phyloP scores from a whole-genome alignment of 53 echinoderm and acorn worm species.

The Patiria pectinifera region DNA sequence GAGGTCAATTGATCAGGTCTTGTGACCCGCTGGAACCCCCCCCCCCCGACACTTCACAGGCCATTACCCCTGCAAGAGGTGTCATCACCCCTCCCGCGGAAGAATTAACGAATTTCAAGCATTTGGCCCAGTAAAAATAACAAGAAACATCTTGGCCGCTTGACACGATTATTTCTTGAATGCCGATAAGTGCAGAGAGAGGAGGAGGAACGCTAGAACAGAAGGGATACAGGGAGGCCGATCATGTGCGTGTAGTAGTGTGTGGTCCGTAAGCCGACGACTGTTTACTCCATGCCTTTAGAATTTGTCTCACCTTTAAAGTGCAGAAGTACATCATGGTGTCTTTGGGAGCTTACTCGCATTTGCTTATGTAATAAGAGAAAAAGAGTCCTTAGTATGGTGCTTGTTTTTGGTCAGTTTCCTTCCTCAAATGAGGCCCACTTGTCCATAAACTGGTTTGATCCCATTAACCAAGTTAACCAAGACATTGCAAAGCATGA shows the following conservation, averaged over 20 bases:
- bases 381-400: too few relatives aligned
- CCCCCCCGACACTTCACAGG: constrained; percentile 26
- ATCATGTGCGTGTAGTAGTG: neutral
- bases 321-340: neutral
- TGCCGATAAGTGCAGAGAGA: constrained; percentile 51
- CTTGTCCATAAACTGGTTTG: too few relatives aligned
- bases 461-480: too few relatives aligned
- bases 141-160: constrained; percentile 63
- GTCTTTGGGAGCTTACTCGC: too few relatives aligned
- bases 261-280: constrained; percentile 25
- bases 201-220: neutral
- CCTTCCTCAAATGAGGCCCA: too few relatives aligned
- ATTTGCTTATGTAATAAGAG: too few relatives aligned
- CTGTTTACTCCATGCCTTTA: constrained; percentile 8
- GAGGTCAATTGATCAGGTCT: constrained; percentile 4
- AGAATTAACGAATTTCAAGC: constrained; percentile 54
- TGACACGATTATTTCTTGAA: constrained; percentile 59
- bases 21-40: constrained; percentile 4
- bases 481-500: too few relatives aligned
- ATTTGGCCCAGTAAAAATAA: constrained; percentile 64
- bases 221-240: neutral
- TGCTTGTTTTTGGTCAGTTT: too few relatives aligned
- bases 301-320: neutral
- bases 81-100: constrained; percentile 38
- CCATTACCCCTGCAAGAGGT: constrained; percentile 40